Conservation (phyloP, 2,888 invertebrate species). For the Rhyacophila evoluta region DNA sequence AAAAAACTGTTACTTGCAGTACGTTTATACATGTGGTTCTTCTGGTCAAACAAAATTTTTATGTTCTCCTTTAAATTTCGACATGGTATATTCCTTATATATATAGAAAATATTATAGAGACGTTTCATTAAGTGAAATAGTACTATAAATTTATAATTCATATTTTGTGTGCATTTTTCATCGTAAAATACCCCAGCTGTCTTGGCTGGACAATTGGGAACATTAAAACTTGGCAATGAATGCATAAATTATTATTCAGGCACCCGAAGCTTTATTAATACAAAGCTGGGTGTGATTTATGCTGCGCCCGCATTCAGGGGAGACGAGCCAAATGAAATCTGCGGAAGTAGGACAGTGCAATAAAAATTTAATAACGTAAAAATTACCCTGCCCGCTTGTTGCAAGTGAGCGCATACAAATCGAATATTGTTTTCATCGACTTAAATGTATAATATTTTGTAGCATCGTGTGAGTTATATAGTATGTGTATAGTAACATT, state of each 20-base stretch:
- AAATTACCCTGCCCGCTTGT: background rate
- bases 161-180: background rate
- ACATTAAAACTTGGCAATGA: slow-evolving; percentile 12
- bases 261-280: background rate
- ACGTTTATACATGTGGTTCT: no score
- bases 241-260: slow-evolving; percentile 5
- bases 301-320: background rate
- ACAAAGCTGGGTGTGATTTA: background rate
- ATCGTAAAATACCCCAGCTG: background rate
- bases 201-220: background rate
- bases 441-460: background rate
- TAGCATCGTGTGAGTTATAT: no score
- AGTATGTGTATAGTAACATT: no score
- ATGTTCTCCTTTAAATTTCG: no score
- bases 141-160: background rate
- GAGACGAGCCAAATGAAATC: background rate
- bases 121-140: background rate
- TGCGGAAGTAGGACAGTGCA: slow-evolving; percentile 15
- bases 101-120: no score
- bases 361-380: slow-evolving; percentile 35
- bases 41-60: no score
- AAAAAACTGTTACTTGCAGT: no score
- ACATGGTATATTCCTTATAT: no score
- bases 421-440: background rate
- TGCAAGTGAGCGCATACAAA: background rate